Base-by-base conservation (phyloP, 2,888 invertebrate genomes). In the Hydriomena furcata region DNA sequence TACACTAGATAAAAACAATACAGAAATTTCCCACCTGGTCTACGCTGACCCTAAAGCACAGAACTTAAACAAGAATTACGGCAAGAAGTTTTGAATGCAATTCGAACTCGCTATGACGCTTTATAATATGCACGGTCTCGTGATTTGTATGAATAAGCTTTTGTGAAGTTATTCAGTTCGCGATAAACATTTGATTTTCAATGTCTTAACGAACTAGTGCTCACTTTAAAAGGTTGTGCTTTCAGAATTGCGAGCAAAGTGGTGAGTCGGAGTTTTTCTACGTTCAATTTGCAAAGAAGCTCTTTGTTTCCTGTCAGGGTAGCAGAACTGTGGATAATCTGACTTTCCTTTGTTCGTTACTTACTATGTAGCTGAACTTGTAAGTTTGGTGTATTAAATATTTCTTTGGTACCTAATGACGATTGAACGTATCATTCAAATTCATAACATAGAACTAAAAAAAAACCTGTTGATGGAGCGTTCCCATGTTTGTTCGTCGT, bases 201-300 rank as follows among this genome's bases (percentile, higher is more conserved):
- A 25, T 27, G 30, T 37, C 48, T 25, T 28, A 24, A 35, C 8
- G 12, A 48, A 38, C 23, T 17, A 31, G 25, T 38, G 46, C 40
- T 32, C 31, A 27, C 21, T 31, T 42, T n/a, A 12, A 36, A 48
- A 43, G 24, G 52, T 31, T 37, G 52, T 52, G 50, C 45, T 40
- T 27, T 13, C 34, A 13, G 21, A 5, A 35, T 30, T 30, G 40
- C 17, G 27, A 35, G 5, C 11, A 27, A 27, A 31, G 13, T 41
- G 28, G 34, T 35, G 40, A 43, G 27, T 41, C 28, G 21, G 70
- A 75, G 65, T 74, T 74, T 71, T 71, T 70, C 66, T 66, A 68
- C 76, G 75, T 76, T 71, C 76, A 73, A 79, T 79, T 79, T 79
- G 69, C 71, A 68, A 65, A 67, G 67, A 70, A 73, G 69, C 69